Conservation (phyloP, 2,888 invertebrate species). For the Agrochola macilenta region DNA sequence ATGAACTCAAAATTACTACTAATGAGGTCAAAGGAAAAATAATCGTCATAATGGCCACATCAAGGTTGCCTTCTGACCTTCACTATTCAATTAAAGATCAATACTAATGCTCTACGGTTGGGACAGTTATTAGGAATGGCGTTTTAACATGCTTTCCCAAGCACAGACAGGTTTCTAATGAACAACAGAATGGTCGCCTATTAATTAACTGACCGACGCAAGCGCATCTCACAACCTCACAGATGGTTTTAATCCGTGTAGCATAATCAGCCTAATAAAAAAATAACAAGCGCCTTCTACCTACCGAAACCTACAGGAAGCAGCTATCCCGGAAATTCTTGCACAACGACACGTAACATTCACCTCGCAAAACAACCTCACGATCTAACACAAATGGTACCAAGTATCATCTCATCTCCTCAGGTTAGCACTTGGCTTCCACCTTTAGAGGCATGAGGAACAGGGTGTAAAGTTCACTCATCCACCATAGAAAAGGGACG, state of each 20-base stretch:
- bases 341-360: background rate
- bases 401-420: background rate
- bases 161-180: no score
- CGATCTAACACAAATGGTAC: background rate
- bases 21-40: constrained; percentile 4
- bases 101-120: background rate
- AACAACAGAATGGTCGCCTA: background rate
- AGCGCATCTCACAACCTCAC: background rate
- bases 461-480: no score
- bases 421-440: no score
- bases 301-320: background rate
- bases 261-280: background rate
- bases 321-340: background rate
- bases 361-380: background rate
- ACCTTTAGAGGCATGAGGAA: no score
- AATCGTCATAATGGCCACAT: background rate
- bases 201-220: background rate
- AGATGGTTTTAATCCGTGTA: background rate
- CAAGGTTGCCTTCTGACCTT: background rate
- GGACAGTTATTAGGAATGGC: background rate
- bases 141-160: background rate
- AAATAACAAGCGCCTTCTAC: background rate
- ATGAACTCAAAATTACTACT: background rate
- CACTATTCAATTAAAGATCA: background rate
- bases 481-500: no score